Conservation (phyloP, 1,140 invertebrate species). For the Luehdorfia chinensis region DNA sequence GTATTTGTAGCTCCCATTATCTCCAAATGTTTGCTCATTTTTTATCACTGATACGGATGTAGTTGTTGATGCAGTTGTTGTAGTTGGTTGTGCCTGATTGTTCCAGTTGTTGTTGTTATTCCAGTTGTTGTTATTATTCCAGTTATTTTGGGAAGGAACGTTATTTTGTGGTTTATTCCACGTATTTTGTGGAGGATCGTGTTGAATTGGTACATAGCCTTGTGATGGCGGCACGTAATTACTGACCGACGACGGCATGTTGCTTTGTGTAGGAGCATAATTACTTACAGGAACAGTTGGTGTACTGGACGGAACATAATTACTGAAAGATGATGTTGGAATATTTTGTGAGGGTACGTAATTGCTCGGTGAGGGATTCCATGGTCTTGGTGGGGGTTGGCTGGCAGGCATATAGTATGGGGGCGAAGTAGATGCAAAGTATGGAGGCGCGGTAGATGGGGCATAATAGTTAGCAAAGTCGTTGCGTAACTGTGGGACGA, state of each 20-base stretch:
- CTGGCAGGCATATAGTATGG: slow-evolving; percentile 25
- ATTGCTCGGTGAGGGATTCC: slow-evolving; percentile 20
- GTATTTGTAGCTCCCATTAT: slow-evolving; percentile 79
- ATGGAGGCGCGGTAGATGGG: background rate
- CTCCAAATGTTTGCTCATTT: slow-evolving; percentile 74
- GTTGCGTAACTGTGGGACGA: background rate
- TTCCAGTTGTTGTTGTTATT: slow-evolving; percentile 21
- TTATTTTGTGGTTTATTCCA: slow-evolving; percentile 29
- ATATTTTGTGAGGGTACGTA: slow-evolving; percentile 9
- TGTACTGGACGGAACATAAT: slow-evolving; percentile 9
- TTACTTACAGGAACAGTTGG: slow-evolving; percentile 1
- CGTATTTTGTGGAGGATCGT: slow-evolving; percentile 25
- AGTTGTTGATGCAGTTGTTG: slow-evolving; percentile 35
- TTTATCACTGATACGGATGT: slow-evolving; percentile 75
- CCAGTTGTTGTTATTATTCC: slow-evolving; percentile 28
- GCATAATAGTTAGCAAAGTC: slow-evolving; percentile 3
- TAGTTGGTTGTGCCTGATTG: slow-evolving; percentile 16
- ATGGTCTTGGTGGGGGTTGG: slow-evolving; percentile 22
- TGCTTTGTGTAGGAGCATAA: slow-evolving; percentile 23
- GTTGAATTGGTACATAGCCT: slow-evolving; percentile 10
- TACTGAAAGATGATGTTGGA: background rate
- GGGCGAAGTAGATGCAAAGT: background rate
- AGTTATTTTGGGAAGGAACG: slow-evolving; percentile 31
- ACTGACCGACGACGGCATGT: slow-evolving; percentile 16
- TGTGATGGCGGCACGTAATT: slow-evolving; percentile 24